Evolutionary conservation across 1,140 invertebrate genomes (phyloP).

Genomic region (Nasonia giraulti): DNA sequence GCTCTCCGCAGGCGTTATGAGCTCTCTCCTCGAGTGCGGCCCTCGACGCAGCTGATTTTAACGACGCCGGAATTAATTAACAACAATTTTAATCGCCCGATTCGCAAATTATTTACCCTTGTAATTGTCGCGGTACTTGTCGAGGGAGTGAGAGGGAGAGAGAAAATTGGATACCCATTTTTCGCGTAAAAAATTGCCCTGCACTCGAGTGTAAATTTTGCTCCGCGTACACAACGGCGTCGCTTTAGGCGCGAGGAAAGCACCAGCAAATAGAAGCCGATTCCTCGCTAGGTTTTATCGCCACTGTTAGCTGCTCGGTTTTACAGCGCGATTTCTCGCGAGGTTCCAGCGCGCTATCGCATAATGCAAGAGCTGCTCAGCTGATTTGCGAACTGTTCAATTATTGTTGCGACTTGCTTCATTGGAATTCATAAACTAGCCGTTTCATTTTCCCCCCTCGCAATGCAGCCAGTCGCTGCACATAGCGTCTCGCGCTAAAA

Average conservation of each 20-base stretch:
- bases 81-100: background rate
- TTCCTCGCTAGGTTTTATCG: conserved; percentile 29
- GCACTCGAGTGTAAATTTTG: background rate
- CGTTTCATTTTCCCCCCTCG: conserved; percentile 17
- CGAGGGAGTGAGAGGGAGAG: background rate
- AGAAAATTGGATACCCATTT: background rate
- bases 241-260: background rate
- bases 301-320: conserved; percentile 10
- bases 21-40: background rate
- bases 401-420: conserved; percentile 33
- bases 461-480: background rate
- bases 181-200: background rate
- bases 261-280: background rate
- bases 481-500: background rate
- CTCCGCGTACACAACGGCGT: background rate
- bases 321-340: conserved; percentile 30
- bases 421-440: conserved; percentile 24
- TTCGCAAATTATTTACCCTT: background rate
- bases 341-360: conserved; percentile 15
- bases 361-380: background rate
- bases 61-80: background rate
- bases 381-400: conserved; percentile 43
- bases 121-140: background rate
- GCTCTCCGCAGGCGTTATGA: background rate
- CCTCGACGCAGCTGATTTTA: background rate